A percentile compares a stretch with the other conserved stretches of the same genome.
These are phyloP conservation scores for Thecophora atra DNA, from an alignment of 2,888 invertebrate species.

Conservation along the genomic window DNA sequence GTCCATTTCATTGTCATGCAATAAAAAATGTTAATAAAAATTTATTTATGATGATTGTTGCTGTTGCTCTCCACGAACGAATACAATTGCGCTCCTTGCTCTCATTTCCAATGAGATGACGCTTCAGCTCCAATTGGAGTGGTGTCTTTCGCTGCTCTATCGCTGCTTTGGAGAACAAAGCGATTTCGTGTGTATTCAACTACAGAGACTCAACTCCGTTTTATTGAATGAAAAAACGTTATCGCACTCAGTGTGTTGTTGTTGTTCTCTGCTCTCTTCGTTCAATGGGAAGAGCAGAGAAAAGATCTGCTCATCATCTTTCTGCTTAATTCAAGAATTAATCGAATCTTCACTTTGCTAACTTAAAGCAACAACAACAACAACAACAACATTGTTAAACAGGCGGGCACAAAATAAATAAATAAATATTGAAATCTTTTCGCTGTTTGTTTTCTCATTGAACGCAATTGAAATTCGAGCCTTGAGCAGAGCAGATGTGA, in stretches of 20 bases:
- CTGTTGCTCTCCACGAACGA: no score
- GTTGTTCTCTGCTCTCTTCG: no score
- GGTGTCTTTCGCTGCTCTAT: no score
- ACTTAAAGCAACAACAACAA: neutral
- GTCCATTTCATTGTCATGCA: conserved; percentile 17
- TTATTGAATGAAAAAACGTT: no score
- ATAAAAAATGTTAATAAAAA: conserved; percentile 24
- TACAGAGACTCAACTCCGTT: no score
- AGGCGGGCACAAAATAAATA: no score
- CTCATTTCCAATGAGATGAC: no score
- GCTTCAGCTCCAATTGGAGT: no score
- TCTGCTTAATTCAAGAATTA: neutral
- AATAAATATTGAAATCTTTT: neutral
- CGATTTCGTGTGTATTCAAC: no score
- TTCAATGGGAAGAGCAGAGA: neutral
- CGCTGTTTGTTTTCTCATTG: neutral
- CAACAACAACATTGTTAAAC: neutral
- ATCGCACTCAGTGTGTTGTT: no score
- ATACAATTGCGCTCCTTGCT: no score
- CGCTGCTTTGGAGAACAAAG: no score
- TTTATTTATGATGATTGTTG: conserved; percentile 13
- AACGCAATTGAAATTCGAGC: conserved; percentile 17
- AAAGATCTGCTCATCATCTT: neutral
- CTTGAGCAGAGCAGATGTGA: neutral
- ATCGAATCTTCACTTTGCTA: neutral